Conservation (phyloP, 2,113 vertebrate species). For the Nothobranchius kuhntae region DNA sequence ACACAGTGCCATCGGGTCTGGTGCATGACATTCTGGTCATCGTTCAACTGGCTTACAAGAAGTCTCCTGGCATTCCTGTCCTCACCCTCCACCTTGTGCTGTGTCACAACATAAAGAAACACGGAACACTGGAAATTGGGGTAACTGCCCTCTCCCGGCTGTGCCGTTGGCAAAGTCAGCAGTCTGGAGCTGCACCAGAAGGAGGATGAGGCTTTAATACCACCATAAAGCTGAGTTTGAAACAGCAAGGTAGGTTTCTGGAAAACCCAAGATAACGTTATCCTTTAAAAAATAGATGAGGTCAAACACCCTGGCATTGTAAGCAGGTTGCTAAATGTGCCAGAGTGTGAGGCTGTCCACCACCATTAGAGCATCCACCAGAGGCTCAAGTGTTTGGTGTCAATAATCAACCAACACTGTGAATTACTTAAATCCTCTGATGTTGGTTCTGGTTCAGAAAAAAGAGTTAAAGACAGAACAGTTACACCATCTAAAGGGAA, state of each 20-base stretch:
- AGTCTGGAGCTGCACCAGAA: slow-evolving; percentile 61
- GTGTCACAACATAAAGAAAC: slow-evolving; percentile 58
- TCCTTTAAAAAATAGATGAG: slow-evolving; percentile 69
- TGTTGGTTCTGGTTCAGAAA: slow-evolving; percentile 48
- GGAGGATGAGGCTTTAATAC: slow-evolving; percentile 61
- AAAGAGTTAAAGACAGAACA: slow-evolving; percentile 28
- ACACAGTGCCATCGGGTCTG: slow-evolving; percentile 37
- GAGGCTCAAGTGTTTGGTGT: slow-evolving; percentile 35
- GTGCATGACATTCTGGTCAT: slow-evolving; percentile 44
- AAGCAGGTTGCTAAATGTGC: slow-evolving; percentile 56
- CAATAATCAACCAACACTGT: slow-evolving; percentile 62
- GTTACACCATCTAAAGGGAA: slow-evolving; percentile 23
- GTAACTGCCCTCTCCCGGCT: slow-evolving; percentile 62
- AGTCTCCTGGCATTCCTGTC: slow-evolving; percentile 56
- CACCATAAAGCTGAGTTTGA: slow-evolving; percentile 54
- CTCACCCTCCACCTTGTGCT: slow-evolving; percentile 50
- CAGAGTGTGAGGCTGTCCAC: slow-evolving; percentile 43
- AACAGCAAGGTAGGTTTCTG: slow-evolving; percentile 49
- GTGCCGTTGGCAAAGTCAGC: slow-evolving; percentile 48
- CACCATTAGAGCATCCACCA: slow-evolving; percentile 55
- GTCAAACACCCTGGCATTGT: slow-evolving; percentile 53
- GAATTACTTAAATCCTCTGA: slow-evolving; percentile 72
- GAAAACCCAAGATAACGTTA: slow-evolving; percentile 49
- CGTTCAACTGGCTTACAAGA: slow-evolving; percentile 36
- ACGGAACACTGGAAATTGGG: slow-evolving; percentile 53